A percentile compares a stretch with the other conserved stretches of the same genome.
phyloP scores from a whole-genome alignment of 2,888 invertebrate genomes.

The Copidosoma aretas region DNA sequence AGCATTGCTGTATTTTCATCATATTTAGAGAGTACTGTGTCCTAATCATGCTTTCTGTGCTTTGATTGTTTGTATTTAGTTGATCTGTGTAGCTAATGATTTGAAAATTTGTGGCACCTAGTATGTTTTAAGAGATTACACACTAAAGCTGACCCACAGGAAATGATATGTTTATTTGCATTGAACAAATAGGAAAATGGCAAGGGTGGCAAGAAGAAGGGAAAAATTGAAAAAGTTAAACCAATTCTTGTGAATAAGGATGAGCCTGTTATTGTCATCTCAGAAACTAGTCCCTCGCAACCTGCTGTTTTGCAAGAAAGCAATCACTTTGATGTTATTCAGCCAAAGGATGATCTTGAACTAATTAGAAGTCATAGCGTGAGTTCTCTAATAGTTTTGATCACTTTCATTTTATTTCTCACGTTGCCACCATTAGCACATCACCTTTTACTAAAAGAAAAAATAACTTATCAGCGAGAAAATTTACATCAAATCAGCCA shows the following conservation, averaged over 20 bases:
- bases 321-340: constrained; percentile 81
- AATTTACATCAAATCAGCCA: constrained; percentile 50
- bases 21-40: neutral
- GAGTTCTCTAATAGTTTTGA: constrained; percentile 53
- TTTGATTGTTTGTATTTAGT: constrained; percentile 27
- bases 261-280: constrained; percentile 65
- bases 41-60: neutral
- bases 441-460: too few relatives aligned
- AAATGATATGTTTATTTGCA: constrained; percentile 39
- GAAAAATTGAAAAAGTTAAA: constrained; percentile 75
- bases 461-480: constrained; percentile 49
- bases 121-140: constrained; percentile 22
- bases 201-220: constrained; percentile 71
- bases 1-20: neutral
- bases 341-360: constrained; percentile 81
- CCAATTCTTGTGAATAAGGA: constrained; percentile 80
- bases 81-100: neutral
- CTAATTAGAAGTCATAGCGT: constrained; percentile 65
- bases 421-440: too few relatives aligned
- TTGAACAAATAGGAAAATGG: constrained; percentile 54
- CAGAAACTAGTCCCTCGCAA: constrained; percentile 58
- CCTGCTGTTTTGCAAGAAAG: constrained; percentile 58
- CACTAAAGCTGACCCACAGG: constrained; percentile 55
- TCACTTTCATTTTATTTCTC: constrained; percentile 9
- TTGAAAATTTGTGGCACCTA: constrained; percentile 2